These are phyloP conservation scores for Capitulum mitella DNA, from an alignment of 2,888 invertebrate species.

Conservation along the genomic window DNA sequence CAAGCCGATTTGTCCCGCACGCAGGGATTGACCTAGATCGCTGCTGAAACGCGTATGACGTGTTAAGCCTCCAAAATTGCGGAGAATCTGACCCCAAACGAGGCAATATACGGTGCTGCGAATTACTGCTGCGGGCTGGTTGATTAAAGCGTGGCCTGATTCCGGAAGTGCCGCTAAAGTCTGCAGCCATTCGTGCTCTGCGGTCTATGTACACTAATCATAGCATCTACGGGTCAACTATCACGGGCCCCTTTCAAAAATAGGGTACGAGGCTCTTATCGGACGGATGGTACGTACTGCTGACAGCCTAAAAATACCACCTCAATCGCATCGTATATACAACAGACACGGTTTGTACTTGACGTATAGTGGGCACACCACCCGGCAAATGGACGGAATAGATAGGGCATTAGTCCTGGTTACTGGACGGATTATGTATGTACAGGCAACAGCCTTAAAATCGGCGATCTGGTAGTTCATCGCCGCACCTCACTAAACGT, in stretches of 20 bases:
- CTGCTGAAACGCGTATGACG: no score
- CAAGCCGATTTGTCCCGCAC: no score
- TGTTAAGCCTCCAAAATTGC: no score
- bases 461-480: no score
- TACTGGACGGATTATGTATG: neutral
- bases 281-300: neutral
- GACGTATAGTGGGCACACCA: neutral
- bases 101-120: no score
- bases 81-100: no score
- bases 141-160: no score
- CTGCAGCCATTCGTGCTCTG: no score
- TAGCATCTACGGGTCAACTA: neutral
- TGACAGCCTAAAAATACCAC: neutral
- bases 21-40: no score
- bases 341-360: slow-evolving; percentile 1
- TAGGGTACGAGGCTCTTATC: neutral
- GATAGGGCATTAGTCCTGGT: neutral
- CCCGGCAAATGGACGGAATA: slow-evolving; percentile 10
- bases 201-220: neutral
- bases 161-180: no score
- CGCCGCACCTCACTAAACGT: no score
- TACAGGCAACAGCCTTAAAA: neutral
- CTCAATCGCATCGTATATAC: neutral
- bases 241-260: neutral
- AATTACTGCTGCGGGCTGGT: no score